Evolutionary conservation across 2,113 vertebrate genomes (phyloP).

Genomic region (Cyanistes caeruleus): DNA sequence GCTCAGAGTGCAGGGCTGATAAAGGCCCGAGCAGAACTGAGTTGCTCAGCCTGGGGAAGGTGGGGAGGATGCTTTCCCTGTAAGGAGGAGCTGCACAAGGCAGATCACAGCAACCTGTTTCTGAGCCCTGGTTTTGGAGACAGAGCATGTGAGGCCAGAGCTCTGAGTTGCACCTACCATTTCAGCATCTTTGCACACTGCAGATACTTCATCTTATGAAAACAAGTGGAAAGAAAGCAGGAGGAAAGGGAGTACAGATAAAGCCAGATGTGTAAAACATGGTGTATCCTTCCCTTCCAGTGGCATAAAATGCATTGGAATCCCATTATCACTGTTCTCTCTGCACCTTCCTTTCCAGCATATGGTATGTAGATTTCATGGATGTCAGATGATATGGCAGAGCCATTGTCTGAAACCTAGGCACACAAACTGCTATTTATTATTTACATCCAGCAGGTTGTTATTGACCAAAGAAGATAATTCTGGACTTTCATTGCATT

Average conservation of each 20-base stretch:
- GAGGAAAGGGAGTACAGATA: neutral
- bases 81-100: neutral
- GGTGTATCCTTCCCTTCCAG: neutral
- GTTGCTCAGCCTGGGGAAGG: neutral
- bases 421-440: rapidly evolving
- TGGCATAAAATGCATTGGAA: neutral
- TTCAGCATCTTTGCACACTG: neutral
- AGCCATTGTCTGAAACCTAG: neutral
- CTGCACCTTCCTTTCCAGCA: neutral
- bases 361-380: rapidly evolving
- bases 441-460: neutral
- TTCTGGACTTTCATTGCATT: neutral
- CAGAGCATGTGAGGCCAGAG: neutral
- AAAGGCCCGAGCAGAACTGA: neutral
- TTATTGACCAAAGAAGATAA: neutral
- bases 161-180: neutral
- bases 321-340: neutral
- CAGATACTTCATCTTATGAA: neutral
- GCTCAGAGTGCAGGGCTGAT: neutral
- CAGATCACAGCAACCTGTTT: neutral
- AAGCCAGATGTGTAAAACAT: neutral
- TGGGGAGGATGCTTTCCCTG: neutral
- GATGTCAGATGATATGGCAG: neutral
- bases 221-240: neutral
- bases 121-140: neutral